A percentile compares a stretch with the other conserved stretches of the same genome.
These are phyloP conservation scores for Oreochromis niloticus DNA, from an alignment of 2,113 vertebrate species.

Conservation along the genomic window DNA sequence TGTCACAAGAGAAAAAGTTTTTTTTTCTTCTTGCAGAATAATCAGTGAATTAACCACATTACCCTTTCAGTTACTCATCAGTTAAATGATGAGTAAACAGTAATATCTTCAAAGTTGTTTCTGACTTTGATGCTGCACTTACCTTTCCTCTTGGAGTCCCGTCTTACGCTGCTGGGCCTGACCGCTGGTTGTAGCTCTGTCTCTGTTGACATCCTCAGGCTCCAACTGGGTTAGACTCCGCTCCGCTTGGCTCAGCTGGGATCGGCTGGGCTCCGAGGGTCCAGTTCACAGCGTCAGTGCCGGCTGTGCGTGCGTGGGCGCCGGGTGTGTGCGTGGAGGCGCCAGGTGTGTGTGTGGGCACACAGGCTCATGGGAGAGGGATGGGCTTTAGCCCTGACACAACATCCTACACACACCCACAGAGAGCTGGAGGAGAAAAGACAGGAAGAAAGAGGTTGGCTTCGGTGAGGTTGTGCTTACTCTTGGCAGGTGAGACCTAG, in stretches of 20 bases:
- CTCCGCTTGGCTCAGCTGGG: slow-evolving; percentile 48
- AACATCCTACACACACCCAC: slow-evolving; percentile 84
- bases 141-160: slow-evolving; percentile 99
- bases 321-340: slow-evolving; percentile 64
- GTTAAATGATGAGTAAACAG: background rate
- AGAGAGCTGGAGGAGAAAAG: slow-evolving; percentile 42
- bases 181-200: slow-evolving; percentile 98
- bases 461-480: slow-evolving; percentile 15
- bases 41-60: background rate
- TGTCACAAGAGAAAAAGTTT: background rate
- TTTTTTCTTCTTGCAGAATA: background rate
- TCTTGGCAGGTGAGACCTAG: background rate
- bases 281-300: slow-evolving; percentile 58
- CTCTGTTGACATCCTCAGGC: slow-evolving; percentile 97
- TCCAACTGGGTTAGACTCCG: slow-evolving; percentile 55
- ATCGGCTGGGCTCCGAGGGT: slow-evolving; percentile 42
- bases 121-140: background rate
- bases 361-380: slow-evolving; percentile 94
- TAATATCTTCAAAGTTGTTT: background rate
- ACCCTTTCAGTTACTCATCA: background rate
- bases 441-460: slow-evolving; percentile 21
- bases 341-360: slow-evolving; percentile 69
- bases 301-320: slow-evolving; percentile 54
- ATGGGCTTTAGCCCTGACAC: slow-evolving; percentile 79
- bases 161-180: slow-evolving; percentile 97